Conservation (phyloP, 2,113 vertebrate species). For the Cyanoramphus novaezelandiae region DNA sequence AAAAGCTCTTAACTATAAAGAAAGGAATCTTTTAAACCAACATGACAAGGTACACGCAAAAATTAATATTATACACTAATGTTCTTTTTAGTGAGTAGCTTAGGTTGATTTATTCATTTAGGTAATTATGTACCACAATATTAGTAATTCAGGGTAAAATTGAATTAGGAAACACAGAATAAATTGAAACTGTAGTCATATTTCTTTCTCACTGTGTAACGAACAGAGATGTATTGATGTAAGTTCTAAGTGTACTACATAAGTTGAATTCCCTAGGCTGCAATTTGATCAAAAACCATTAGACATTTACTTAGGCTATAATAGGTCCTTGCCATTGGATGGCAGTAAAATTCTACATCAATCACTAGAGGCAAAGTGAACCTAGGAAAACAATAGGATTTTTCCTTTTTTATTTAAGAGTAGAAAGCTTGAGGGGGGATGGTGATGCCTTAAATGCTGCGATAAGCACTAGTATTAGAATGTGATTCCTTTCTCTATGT, state of each 20-base stretch:
- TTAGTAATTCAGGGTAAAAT: slow-evolving; percentile 94
- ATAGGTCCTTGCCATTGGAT: slow-evolving; percentile 88
- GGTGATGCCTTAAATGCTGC: slow-evolving; percentile 49
- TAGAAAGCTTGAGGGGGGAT: slow-evolving; percentile 69
- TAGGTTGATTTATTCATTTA: slow-evolving; percentile 92
- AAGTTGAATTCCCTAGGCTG: slow-evolving; percentile 84
- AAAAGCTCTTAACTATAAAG: slow-evolving; percentile 71
- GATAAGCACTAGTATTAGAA: slow-evolving; percentile 63
- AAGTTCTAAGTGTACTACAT: slow-evolving; percentile 77
- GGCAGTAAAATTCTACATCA: slow-evolving; percentile 99
- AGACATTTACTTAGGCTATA: slow-evolving; percentile 82
- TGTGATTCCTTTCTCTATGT: slow-evolving; percentile 40
- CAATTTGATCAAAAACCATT: slow-evolving; percentile 83
- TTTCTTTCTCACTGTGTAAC: slow-evolving; percentile 80
- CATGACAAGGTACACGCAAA: slow-evolving; percentile 81
- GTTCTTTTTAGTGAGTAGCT: slow-evolving; percentile 84
- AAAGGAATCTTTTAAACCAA: slow-evolving; percentile 85
- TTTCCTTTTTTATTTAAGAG: slow-evolving; percentile 76
- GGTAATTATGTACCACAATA: slow-evolving; percentile 91
- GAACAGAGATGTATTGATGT: slow-evolving; percentile 81
- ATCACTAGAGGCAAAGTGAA: slow-evolving; percentile 79
- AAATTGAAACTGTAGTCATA: slow-evolving; percentile 85
- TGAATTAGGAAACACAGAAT: slow-evolving; percentile 86
- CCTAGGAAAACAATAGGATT: slow-evolving; percentile 73
- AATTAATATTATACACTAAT: slow-evolving; percentile 82